Evolutionary conservation across 2,113 vertebrate genomes (phyloP).

Genomic region (Rattus norvegicus): GRCr8 NC_086021.1:66791001-66791500

Average conservation of each 20-base stretch:
- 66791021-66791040: neutral
- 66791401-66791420: neutral
- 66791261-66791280: slow-evolving; percentile 24
- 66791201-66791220: slow-evolving; percentile 48
- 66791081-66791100: slow-evolving; percentile 24
- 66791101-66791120: slow-evolving; percentile 53
- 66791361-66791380: neutral
- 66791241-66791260: slow-evolving; percentile 1
- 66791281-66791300: neutral
- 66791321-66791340: neutral
- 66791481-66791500: slow-evolving; percentile 9
- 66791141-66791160: slow-evolving; percentile 40
- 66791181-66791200: slow-evolving; percentile 38
- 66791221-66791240: slow-evolving; percentile 17
- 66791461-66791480: slow-evolving; percentile 22
- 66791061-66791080: slow-evolving; percentile 44
- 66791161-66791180: slow-evolving; percentile 21
- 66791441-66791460: slow-evolving; percentile 61
- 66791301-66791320: neutral
- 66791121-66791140: neutral
- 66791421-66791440: slow-evolving; percentile 33
- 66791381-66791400: neutral
- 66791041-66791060: neutral
- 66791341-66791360: neutral
- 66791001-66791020: too few species aligned